Evolutionary conservation across 2,888 invertebrate species (phyloP).

Genomic region (Nysson spinosus): DNA sequence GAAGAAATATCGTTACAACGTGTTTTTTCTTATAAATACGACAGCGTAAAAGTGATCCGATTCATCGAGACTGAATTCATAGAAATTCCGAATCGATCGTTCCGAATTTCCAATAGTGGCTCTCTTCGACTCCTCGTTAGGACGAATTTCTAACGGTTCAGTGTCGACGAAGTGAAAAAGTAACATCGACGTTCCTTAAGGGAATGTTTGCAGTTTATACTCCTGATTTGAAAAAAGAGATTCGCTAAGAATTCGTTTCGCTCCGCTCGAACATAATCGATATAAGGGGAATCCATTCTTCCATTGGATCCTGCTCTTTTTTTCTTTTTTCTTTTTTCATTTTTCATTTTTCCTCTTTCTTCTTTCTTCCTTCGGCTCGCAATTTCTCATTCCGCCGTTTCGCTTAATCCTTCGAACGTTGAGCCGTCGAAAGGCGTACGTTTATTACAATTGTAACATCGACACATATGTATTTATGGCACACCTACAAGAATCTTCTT

Average conservation of each 20-base stretch:
- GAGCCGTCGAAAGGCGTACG: conserved; percentile 46
- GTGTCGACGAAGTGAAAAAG: conserved; percentile 26
- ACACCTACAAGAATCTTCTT: conserved; percentile 55
- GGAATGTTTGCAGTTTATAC: conserved; percentile 47
- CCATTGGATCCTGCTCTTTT: too few species aligned
- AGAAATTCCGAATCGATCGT: conserved; percentile 1
- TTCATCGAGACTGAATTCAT: conserved; percentile 18
- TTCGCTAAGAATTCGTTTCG: too few species aligned
- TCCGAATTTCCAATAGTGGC: too few species aligned
- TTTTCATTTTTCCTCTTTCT: not conserved
- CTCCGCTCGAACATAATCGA: too few species aligned
- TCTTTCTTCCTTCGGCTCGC: conserved; percentile 4
- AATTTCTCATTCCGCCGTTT: too few species aligned
- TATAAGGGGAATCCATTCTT: too few species aligned
- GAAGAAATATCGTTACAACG: conserved; percentile 55
- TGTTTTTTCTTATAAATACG: conserved; percentile 55
- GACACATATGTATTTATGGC: conserved; percentile 65
- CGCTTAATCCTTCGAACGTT: conserved; percentile 26
- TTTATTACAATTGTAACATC: conserved; percentile 49
- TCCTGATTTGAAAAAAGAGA: conserved; percentile 11
- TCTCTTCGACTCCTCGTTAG: not conserved
- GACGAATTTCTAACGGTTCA: conserved; percentile 14
- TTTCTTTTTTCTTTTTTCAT: not conserved
- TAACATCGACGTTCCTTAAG: conserved; percentile 45
- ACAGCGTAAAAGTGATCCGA: conserved; percentile 44